Base-by-base conservation (phyloP, 2,113 vertebrate genomes). In the Piaya cayana region DNA sequence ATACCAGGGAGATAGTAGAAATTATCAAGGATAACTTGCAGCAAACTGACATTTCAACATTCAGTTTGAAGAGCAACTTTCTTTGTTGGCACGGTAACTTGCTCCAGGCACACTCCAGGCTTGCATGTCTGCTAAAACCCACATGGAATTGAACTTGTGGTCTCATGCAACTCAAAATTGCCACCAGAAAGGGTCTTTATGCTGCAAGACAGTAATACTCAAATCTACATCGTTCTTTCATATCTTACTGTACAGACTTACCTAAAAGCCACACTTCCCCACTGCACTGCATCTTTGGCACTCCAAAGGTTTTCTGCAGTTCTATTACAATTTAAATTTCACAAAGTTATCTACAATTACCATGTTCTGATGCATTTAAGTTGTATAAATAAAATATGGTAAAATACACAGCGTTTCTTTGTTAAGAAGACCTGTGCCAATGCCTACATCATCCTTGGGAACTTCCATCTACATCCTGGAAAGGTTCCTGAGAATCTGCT, bases 21-120 rank as follows among this genome's bases (percentile, higher is more conserved):
- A 84, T 76, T 87, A 88, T 94, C 84, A 86, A 84, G 91, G 39
- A 70, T n/a, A 91, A 85, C 74, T 70, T 94, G 56, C 67, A 95
- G 74, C 50, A 81, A 94, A 79, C 20, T 95, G 90, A 88, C 81
- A 94, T 95, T 96, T 94, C 88, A 88, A 78, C 80, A 68, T 55
- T 82, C 82, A 82, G 67, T 84, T 65, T 88, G 78, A 94, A 90
- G 64, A 85, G n/a, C 58, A 88, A 47, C 58, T 82, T 94, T 72
- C 72, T 94, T 80, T 95, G 59, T 84, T 94, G 78, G 63, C 59
- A 96, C 14, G 85, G 50, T 60, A 95, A 76, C 76, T 95, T 95
- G 94, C 94, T 93, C 15, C 53, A 87, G 94, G 96, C 89, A 94
- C 0, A 12, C 96, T 97, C 55, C 43, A 63, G 91, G 95, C 86